phyloP scores from a whole-genome alignment of 1,140 invertebrate genomes.

The Zeugodacus cucurbitae region DNA sequence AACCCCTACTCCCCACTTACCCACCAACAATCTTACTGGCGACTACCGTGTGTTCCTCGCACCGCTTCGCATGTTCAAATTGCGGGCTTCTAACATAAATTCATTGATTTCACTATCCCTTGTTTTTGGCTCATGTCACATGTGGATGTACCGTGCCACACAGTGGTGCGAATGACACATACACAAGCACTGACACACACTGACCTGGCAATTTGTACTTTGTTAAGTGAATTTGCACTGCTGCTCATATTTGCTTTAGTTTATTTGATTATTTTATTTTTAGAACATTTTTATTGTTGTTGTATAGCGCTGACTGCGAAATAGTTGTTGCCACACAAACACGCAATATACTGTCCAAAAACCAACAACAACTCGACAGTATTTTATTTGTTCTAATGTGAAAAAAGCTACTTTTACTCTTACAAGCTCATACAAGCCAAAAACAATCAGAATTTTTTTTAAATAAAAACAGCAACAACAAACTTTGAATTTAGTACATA shows the following conservation, averaged over 20 bases:
- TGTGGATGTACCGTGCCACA: neutral
- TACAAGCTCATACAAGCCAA: neutral
- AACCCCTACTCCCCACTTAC: neutral
- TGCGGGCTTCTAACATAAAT: constrained; percentile 4
- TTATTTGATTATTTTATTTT: neutral
- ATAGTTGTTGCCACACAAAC: neutral
- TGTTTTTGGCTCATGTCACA: neutral
- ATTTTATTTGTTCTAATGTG: neutral
- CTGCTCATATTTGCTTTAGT: neutral
- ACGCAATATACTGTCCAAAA: neutral
- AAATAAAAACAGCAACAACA: neutral
- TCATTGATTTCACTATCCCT: constrained; percentile 19
- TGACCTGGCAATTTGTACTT: constrained; percentile 10
- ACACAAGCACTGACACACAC: neutral
- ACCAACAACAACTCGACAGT: neutral
- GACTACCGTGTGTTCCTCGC: neutral
- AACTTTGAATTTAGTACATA: neutral
- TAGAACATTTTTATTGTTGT: neutral
- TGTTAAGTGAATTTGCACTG: constrained; percentile 31
- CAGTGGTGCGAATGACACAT: neutral
- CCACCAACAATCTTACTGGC: neutral
- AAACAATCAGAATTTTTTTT: neutral
- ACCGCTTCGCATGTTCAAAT: neutral
- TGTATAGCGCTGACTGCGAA: neutral
- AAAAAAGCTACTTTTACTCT: neutral